Evolutionary conservation across 2,888 invertebrate species (phyloP).

Genomic region (Cephus sareptanus): DNA sequence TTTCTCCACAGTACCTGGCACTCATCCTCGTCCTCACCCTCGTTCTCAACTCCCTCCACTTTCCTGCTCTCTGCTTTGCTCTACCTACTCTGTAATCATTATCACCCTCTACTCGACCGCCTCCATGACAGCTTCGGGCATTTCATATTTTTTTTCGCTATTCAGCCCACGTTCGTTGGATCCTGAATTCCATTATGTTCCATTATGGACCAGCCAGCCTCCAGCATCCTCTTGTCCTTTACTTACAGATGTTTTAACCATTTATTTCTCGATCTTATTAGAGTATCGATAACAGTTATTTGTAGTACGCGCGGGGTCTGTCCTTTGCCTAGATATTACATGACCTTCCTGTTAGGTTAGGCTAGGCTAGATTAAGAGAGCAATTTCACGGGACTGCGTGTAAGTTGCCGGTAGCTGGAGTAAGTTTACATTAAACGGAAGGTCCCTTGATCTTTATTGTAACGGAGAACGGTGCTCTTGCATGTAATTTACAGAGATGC

Average conservation of each 20-base stretch:
- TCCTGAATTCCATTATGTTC: slow-evolving; percentile 53
- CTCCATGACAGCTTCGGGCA: slow-evolving; percentile 63
- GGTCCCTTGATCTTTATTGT: not conserved
- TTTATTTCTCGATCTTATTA: not conserved
- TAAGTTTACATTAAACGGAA: not conserved
- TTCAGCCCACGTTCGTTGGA: slow-evolving; percentile 38
- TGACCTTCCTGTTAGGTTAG: not conserved
- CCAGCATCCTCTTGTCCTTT: not conserved
- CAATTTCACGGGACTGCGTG: not conserved
- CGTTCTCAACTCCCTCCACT: slow-evolving; percentile 24
- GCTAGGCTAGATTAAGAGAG: not conserved
- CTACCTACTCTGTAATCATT: slow-evolving; percentile 53
- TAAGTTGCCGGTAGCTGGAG: not conserved
- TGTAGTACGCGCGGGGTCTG: not conserved
- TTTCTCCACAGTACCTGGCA: slow-evolving; percentile 24
- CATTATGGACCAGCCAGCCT: slow-evolving; percentile 35
- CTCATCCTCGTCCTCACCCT: slow-evolving; percentile 21
- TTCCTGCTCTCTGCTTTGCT: slow-evolving; percentile 26
- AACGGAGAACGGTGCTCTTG: not conserved
- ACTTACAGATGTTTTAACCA: not conserved
- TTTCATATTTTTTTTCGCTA: slow-evolving; percentile 39
- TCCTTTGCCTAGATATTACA: not conserved
- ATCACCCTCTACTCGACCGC: slow-evolving; percentile 56
- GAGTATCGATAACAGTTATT: not conserved
- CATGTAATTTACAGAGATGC: slow-evolving; percentile 74